Conservation (phyloP, 2,797 vertebrate species). For the Xyrichtys novacula region DNA sequence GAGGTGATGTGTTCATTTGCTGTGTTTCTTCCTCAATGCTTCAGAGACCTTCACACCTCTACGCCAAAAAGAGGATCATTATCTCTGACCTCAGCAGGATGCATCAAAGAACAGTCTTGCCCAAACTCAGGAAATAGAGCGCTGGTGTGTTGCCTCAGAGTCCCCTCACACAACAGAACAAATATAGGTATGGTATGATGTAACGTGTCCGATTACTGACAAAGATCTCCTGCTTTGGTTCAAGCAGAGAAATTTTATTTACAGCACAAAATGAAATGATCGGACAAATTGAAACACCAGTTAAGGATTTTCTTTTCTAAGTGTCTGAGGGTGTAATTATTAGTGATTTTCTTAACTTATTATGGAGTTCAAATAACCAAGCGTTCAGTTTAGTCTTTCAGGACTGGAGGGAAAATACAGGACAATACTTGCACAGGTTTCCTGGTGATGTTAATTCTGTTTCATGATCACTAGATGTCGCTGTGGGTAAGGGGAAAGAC, state of each 20-base stretch:
- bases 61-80: constrained; percentile 67
- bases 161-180: not conserved
- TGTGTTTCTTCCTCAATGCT: constrained; percentile 12
- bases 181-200: not conserved
- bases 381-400: no score
- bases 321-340: no score
- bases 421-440: not conserved
- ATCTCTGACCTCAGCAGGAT: constrained; percentile 62
- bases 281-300: no score
- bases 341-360: no score
- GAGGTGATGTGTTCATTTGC: constrained; percentile 2
- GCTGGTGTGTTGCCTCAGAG: constrained; percentile 33
- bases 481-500: constrained; percentile 71
- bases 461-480: constrained; percentile 80
- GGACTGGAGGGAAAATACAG: not conserved
- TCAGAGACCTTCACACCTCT: not conserved
- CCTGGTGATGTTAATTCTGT: constrained; percentile 22
- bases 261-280: no score
- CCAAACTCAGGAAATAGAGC: constrained; percentile 55
- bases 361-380: no score
- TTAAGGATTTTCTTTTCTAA: no score
- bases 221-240: not conserved
- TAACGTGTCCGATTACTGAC: not conserved
- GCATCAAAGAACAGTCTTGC: constrained; percentile 54
- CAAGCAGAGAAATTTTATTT: no score